Percentiles rank a stretch among this genome's conserved stretches.
These are phyloP conservation scores for Onychomys arenicola DNA, from an alignment of 2,797 vertebrate species.

Conservation along the genomic window DNA sequence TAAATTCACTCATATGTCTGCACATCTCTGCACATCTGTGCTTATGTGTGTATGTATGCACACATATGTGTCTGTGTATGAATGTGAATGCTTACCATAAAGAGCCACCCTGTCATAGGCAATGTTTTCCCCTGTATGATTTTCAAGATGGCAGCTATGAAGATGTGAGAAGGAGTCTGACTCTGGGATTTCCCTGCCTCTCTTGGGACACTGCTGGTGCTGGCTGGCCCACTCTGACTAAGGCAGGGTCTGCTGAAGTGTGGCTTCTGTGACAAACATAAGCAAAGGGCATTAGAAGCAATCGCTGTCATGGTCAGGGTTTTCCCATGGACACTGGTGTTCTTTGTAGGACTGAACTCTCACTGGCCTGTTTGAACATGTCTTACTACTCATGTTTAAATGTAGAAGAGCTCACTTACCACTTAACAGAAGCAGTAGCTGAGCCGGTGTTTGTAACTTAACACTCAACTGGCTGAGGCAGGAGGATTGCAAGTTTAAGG, in stretches of 20 bases:
- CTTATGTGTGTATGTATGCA: no score
- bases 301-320: rapidly evolving
- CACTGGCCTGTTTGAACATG: background rate
- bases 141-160: background rate
- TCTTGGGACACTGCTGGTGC: background rate
- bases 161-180: no score
- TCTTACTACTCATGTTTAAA: background rate
- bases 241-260: background rate
- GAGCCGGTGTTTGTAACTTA: background rate
- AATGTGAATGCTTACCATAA: background rate
- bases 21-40: background rate
- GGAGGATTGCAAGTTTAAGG: background rate
- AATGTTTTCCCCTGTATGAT: background rate
- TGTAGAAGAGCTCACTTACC: no score
- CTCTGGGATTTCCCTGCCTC: background rate
- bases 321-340: rapidly evolving
- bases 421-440: background rate
- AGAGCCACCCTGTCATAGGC: background rate
- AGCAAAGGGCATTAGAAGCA: rapidly evolving
- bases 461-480: background rate
- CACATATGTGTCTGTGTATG: background rate
- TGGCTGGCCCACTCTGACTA: no score
- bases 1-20: background rate
- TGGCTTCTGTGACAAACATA: background rate
- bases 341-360: background rate